Conservation (phyloP, 2,113 vertebrate species). For the Rhineura floridana region DNA sequence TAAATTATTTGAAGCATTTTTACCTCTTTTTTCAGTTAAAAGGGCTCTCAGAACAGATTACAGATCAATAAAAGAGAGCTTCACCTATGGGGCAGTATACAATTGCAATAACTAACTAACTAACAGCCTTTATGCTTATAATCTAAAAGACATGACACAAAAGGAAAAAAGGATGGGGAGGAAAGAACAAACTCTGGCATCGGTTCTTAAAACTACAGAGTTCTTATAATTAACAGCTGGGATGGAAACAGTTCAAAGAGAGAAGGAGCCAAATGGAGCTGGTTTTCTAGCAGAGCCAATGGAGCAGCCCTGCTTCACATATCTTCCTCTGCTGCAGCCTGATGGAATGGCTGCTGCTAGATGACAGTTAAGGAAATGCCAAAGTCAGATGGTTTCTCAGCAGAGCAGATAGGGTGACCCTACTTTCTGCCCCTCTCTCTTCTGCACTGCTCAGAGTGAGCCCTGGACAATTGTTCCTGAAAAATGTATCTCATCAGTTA, state of each 20-base stretch:
- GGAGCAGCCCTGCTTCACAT: not conserved
- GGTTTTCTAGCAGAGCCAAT: no score
- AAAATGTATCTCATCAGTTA: not conserved
- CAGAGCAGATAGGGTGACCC: not conserved
- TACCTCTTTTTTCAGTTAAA: no score
- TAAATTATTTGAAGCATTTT: no score
- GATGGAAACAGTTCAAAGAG: not conserved
- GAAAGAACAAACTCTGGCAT: not conserved
- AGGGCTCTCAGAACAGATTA: no score
- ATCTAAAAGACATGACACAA: no score
- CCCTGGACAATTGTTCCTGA: not conserved
- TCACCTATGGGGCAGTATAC: no score
- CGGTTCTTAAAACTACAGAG: not conserved
- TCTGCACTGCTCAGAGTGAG: not conserved
- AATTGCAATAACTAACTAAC: no score
- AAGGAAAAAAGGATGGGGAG: no score
- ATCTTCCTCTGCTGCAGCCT: not conserved
- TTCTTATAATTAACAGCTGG: no score
- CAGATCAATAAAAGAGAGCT: no score
- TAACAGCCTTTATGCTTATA: no score
- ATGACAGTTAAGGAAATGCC: not conserved
- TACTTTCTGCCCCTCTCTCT: not conserved
- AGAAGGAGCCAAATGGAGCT: no score
- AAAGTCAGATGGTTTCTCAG: not conserved
- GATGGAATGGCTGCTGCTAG: not conserved